Conservation (phyloP, 2,797 vertebrate species). For the Onychomys torridus region DNA sequence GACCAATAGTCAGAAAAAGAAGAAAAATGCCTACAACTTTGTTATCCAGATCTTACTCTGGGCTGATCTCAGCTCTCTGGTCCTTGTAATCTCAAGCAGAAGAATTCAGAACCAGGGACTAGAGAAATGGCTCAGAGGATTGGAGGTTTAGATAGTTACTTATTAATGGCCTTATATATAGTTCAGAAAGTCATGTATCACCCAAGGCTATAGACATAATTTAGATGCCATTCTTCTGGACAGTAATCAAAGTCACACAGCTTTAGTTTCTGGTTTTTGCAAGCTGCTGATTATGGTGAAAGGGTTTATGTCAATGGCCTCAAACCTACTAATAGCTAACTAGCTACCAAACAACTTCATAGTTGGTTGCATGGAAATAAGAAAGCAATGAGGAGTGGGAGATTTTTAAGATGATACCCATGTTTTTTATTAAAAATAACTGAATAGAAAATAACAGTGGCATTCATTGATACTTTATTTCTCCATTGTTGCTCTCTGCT, state of each 20-base stretch:
- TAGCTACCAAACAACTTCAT: background rate
- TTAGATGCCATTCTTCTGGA: background rate
- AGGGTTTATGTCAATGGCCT: background rate
- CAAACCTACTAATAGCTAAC: background rate
- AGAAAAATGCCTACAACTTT: background rate
- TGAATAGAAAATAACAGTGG: background rate
- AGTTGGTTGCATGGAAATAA: background rate
- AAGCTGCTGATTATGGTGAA: background rate
- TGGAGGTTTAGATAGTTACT: too few relatives aligned
- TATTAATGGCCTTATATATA: background rate
- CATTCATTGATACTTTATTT: background rate
- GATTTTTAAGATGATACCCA: background rate
- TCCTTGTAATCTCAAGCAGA: background rate
- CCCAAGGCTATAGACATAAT: background rate
- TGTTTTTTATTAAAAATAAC: background rate
- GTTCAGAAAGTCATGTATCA: background rate
- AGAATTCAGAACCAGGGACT: background rate
- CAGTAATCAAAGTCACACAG: background rate
- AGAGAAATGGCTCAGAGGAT: background rate
- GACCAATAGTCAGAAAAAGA: background rate
- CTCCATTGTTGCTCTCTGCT: background rate
- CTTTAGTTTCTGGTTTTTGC: background rate
- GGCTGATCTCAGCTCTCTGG: background rate
- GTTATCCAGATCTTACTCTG: background rate
- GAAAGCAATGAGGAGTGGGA: background rate